Evolutionary conservation across 1,140 invertebrate genomes (phyloP), one percentile per base, ranked within the genome.

Genomic region (Palaemon carinicauda): DNA sequence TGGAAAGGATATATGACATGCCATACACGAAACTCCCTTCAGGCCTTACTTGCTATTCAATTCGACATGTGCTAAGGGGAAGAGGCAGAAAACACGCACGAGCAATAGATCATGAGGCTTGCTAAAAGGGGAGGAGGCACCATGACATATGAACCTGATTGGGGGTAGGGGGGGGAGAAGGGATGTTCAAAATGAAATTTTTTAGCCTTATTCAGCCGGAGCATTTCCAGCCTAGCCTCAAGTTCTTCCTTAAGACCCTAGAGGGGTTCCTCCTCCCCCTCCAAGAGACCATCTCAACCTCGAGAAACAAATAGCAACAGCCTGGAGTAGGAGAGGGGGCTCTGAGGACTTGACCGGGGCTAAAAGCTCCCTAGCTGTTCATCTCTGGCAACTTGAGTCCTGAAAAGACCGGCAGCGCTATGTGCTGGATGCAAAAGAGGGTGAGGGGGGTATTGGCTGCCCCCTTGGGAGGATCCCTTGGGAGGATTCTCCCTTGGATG

Each of bases 141-240:
- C 21, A 2, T n/a, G 14, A 21, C 24, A n/a, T 69, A n/a, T 29
- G 19, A n/a, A 56, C 53, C 19, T 50, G 69, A 69, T n/a, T n/a
- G 29, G 17, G 52, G 81, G 69, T 52, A 29, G 53, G 51, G 81
- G n/a, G 41, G 69, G 78, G 52, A 54, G 24, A 33, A 31, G 19
- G 78, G 52, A n/a, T n/a, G n/a, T 52, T 31, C 54, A 56, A 56
- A n/a, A 56, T 65, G 79, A 65, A 50, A 31, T 33, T n/a, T 19
- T 73, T 83, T 73, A 27, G 81, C 81, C 81, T 83, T 83, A 83
- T 83, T 83, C 81, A 75, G 81, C 81, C 81, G 31, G 69, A 53
- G 56, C 74, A 54, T 83, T 41, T 41, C 41, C 41, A 4, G 7
- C 41, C 41, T 41, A 12, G 41, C 41, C 41, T 12, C 41, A 41